Percentiles rank a stretch among this genome's conserved stretches.
Evolutionary conservation across 2,113 vertebrate genomes (phyloP).

Genomic region (Echinops telfairi): DNA sequence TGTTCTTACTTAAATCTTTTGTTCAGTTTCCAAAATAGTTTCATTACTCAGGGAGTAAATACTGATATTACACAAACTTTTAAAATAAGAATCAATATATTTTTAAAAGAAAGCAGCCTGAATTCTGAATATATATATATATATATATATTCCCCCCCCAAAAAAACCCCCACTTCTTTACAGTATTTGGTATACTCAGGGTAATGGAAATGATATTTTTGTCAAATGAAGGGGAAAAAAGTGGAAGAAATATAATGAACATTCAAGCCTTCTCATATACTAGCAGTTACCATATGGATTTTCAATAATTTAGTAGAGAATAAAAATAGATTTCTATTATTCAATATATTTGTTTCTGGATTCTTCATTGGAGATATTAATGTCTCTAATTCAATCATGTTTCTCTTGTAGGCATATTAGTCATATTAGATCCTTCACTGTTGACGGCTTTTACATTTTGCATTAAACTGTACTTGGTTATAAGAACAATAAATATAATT

Average conservation of each 20-base stretch:
- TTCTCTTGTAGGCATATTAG: conserved; percentile 64
- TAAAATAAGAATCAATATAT: not conserved
- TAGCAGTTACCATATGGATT: conserved; percentile 71
- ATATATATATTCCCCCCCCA: no score
- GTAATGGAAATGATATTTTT: conserved; percentile 54
- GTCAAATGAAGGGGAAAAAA: conserved; percentile 64
- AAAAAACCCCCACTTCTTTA: conserved; percentile 18
- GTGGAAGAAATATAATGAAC: conserved; percentile 54
- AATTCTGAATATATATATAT: not conserved
- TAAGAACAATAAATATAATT: conserved; percentile 72
- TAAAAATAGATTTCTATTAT: conserved; percentile 70
- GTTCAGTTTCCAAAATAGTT: conserved; percentile 10
- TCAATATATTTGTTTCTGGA: conserved; percentile 60
- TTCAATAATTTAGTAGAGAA: conserved; percentile 74
- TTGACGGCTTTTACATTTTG: conserved; percentile 58
- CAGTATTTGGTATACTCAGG: not conserved
- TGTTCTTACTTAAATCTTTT: conserved; percentile 30
- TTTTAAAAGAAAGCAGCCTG: conserved; percentile 9
- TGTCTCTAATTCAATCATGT: conserved; percentile 59
- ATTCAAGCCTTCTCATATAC: conserved; percentile 56
- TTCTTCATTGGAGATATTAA: conserved; percentile 72
- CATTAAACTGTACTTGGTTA: conserved; percentile 48
- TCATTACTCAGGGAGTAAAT: conserved; percentile 26
- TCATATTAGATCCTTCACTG: conserved; percentile 66
- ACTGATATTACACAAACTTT: not conserved